Evolutionary conservation across 2,797 vertebrate genomes (phyloP), one percentile per base, ranked within the genome.

Genomic region (Poecilia wingei): DNA sequence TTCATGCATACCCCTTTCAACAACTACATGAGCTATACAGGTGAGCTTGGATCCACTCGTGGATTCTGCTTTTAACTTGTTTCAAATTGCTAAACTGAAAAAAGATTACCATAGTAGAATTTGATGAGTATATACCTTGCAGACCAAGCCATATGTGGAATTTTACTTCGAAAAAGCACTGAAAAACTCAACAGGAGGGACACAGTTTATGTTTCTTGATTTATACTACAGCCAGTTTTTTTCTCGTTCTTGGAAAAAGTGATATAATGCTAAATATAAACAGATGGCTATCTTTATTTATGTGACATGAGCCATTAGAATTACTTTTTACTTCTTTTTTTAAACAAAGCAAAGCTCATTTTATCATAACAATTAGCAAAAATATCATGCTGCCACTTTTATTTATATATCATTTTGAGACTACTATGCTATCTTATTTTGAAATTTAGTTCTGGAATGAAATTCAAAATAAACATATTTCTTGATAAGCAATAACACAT

Each of bases 1-100:
- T 99, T 99, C 94, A 95, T 96, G 8, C 94, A 98, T 88, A 99
- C 98, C 0, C 98, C 98, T 0, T 99, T 96, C 94, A 98, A 97
- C 92, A 99, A 99, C 94, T 99, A 98, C 94, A 99, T 99, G 98
- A 99, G 98, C 91, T 99, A 99, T 0, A 96, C 98, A 96, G 98
- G 98, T 99, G 95, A 90, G 87, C 71, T 2, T 9, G 59, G 74
- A 31, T 41, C 20, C 78, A 33, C 28, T 10, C 25, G 36, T 69
- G 46, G 68, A 47, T 69, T 87, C 79, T 71, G 43, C 39, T 46
- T 31, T 68, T 79, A 69, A 78, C 47, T 66, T 69, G 25, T 22
- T 43, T n/a, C 43, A 73, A 71, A 84, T 31, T 31, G 31, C 31
- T 75, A 72, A 72, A 76, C 43, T 64, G 53, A 78, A 81, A 81